Evolutionary conservation across 1,140 invertebrate genomes (phyloP), one percentile per base, ranked within the genome.

Genomic region (Caerostris darwini): DNA sequence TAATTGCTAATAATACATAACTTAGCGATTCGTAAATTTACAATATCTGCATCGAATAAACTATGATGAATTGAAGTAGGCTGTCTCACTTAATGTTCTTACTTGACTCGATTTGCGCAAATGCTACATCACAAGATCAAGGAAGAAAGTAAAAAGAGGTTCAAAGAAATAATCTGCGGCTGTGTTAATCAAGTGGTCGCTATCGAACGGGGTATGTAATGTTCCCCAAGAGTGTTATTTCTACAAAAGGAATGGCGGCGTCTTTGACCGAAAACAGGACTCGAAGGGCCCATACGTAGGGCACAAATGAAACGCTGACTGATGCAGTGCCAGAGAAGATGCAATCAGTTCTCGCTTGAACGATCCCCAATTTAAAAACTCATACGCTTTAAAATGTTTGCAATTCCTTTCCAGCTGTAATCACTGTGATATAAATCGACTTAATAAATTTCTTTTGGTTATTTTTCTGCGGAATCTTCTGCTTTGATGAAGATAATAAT

Each of bases 181-280:
- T 53, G 85, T 87, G 85, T 87, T 87, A 87, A 87, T 87, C 85
- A 87, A 87, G 85, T 64, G 85, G 57, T 87, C 34, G 59, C 85
- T 87, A 87, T 87, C 85, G 59, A 50, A 61, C 59, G 59, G 81
- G 19, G 34, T 57, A 61, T 87, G 85, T 87, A 87, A 87, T 87
- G 85, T 19, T 58, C 53, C 85, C 85, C 85, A 61, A 19, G 85
- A 53, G 85, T 53, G 57, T 64, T 64, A 87, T 87, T 87, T 19
- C 85, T 56, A 64, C 19, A 64, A 64, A 64, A 87, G 53, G 85
- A 61, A 87, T 61, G 57, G 85, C 8, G 14, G 3, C 57, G 82
- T 56, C 57, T 85, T 19, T 58, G 82, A 85, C 82, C 85, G 57
- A 50, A 87, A 87, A 87, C 85, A 87, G 85, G 85, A 50, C 85